phyloP scores from a whole-genome alignment of 1,140 invertebrate genomes.

The Caenorhabditis elegans region DNA sequence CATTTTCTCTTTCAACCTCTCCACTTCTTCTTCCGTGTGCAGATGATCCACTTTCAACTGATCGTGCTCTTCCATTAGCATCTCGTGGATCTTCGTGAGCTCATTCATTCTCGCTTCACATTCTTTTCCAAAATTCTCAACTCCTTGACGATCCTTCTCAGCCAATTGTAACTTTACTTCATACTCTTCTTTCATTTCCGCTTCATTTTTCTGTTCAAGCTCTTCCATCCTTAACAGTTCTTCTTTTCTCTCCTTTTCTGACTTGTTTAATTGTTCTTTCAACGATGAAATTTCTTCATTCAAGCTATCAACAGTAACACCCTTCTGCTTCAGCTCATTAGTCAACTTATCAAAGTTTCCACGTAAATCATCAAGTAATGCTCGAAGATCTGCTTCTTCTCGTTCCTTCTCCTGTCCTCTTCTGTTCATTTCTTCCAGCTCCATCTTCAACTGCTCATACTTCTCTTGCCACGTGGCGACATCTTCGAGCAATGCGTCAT shows the following conservation, averaged over 20 bases:
- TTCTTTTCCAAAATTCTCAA: not conserved
- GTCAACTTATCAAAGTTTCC: constrained; percentile 16
- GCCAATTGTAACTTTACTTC: not conserved
- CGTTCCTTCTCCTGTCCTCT: not conserved
- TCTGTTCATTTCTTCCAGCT: not conserved
- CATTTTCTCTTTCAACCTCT: not conserved
- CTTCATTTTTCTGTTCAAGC: constrained; percentile 27
- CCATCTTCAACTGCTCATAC: not conserved
- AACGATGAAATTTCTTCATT: constrained; percentile 8
- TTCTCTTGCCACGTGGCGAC: not conserved
- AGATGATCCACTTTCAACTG: constrained; percentile 1
- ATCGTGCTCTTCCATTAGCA: constrained; percentile 36
- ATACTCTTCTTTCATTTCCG: constrained; percentile 21
- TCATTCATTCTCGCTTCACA: not conserved
- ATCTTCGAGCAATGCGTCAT: not conserved
- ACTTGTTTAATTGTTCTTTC: constrained; percentile 14
- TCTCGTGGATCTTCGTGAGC: constrained; percentile 35
- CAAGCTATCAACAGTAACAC: not conserved
- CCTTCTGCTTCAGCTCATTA: constrained; percentile 31
- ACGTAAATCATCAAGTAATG: not conserved
- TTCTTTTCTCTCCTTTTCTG: constrained; percentile 26
- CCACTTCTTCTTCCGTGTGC: not conserved
- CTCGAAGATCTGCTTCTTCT: not conserved
- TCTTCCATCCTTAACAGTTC: constrained; percentile 12
- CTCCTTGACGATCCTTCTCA: not conserved